Percentiles rank a stretch among this genome's conserved stretches.
phyloP scores from a whole-genome alignment of 2,888 invertebrate genomes.

The Trachelus tabidus region DNA sequence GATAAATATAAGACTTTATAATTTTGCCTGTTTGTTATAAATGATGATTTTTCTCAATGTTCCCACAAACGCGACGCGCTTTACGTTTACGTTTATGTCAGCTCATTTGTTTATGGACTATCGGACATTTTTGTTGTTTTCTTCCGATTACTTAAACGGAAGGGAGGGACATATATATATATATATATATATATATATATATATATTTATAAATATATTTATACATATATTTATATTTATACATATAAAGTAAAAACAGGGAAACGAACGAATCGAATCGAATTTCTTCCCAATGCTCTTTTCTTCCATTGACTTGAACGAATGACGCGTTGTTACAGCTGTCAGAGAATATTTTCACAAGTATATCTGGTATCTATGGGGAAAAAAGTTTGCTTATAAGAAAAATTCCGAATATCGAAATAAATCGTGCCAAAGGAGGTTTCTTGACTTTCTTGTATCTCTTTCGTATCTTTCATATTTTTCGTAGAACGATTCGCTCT shows the following conservation, averaged over 20 bases:
- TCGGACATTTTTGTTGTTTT: not conserved
- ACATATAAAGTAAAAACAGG: not conserved
- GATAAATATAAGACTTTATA: conserved; percentile 53
- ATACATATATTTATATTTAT: not conserved
- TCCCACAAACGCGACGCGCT: conserved; percentile 39
- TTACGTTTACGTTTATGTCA: conserved; percentile 10
- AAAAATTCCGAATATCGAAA: not conserved
- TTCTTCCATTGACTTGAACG: not conserved
- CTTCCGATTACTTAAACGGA: conserved; percentile 1
- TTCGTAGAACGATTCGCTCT: not conserved
- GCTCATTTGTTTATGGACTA: not conserved
- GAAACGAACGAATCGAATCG: not conserved
- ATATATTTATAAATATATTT: not conserved
- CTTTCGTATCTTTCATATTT: not conserved
- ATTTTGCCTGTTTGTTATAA: conserved; percentile 46
- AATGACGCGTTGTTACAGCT: not conserved
- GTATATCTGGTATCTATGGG: not conserved
- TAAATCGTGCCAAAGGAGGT: conserved; percentile 1
- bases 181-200: not conserved
- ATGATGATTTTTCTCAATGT: conserved; percentile 53
- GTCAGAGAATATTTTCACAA: not conserved
- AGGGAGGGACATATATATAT: conserved; percentile 8
- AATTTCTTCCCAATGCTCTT: not conserved
- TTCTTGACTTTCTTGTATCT: not conserved
- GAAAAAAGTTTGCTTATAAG: not conserved